Base-by-base conservation (phyloP, 2,888 invertebrate species). In the Malachius bipustulatus region DNA sequence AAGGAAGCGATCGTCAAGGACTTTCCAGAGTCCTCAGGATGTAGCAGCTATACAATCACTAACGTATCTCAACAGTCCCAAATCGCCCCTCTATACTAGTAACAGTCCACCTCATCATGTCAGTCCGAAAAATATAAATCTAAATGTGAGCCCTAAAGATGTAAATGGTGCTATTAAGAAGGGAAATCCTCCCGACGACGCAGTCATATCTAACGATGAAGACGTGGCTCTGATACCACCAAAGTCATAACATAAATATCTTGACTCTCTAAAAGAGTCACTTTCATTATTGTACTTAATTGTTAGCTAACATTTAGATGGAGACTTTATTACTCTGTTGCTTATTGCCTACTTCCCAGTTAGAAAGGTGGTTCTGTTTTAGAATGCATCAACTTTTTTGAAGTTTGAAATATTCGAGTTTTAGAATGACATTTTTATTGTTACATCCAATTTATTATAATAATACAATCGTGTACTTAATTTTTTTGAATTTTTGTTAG, bases 151-250 rank as follows among this genome's bases (percentile, higher is more conserved):
- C 39, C 47, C 49, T 8, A 47, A 52, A 8, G 59, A 58, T 40
- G 35, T 54, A 26, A 60, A 60, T 41, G 59, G 60, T 4, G 49
- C 57, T 3, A 39, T 59, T n/a, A 57, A 56, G 35, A 40, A 46
- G 12, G 55, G 50, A 30, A 33, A 30, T 34, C 49, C 51, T 2
- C 50, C 49, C 3, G 51, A 54, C 30, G 51, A 54, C 29, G 42
- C 43, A 2, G 44, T 45, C 28, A 31, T 35, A 14, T 26, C 32
- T 14, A 52, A 44, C 36, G 57, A 59, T 31, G 62, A 62, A 42
- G 57, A 59, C 40, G 45, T 54, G 26, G 53, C 57, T 8, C 47
- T 62, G 15, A 44, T 61, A 39, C 51, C 58, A n/a, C 55, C 50
- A 45, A 57, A 54, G 37, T 58, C 57, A 57, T 62, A 61, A 59